A percentile compares a stretch with the other conserved stretches of the same genome.
phyloP scores from a whole-genome alignment of 2,888 invertebrate genomes.

The Xestia ashworthii region DNA sequence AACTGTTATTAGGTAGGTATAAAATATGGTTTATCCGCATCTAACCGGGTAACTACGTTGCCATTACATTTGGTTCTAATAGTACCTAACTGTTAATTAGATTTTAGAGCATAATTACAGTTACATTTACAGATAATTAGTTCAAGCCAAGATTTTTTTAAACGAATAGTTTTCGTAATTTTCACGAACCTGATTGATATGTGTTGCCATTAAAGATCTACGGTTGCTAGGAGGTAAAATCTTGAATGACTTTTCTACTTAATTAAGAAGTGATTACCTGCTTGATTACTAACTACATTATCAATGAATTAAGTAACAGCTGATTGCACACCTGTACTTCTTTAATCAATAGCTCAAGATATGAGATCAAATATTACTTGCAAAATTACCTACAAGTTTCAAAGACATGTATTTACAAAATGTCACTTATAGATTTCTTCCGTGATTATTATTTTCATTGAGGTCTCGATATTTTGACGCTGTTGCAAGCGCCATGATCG shows the following conservation, averaged over 20 bases:
- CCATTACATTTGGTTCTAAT: neutral
- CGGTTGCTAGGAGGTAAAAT: neutral
- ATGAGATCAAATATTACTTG: neutral
- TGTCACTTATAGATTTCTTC: too few species aligned
- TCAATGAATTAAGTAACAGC: conserved; percentile 4
- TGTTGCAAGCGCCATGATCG: too few species aligned
- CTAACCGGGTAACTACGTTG: neutral
- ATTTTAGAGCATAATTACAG: neutral
- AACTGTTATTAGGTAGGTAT: neutral
- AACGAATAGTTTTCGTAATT: neutral
- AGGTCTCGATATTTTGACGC: too few species aligned
- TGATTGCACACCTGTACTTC: conserved; percentile 24
- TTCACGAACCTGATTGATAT: neutral
- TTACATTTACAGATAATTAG: neutral
- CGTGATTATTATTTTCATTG: too few species aligned
- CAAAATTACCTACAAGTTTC: neutral
- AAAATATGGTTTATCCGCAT: neutral
- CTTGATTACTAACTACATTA: conserved; percentile 11
- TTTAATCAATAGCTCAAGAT: conserved; percentile 10
- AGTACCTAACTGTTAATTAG: neutral
- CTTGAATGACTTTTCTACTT: neutral
- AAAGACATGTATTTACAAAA: neutral
- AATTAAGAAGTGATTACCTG: conserved; percentile 2
- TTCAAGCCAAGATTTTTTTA: neutral
- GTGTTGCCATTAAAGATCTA: neutral